Evolutionary conservation across 2,113 vertebrate species (phyloP).

Genomic region (Lepisosteus oculatus): DNA sequence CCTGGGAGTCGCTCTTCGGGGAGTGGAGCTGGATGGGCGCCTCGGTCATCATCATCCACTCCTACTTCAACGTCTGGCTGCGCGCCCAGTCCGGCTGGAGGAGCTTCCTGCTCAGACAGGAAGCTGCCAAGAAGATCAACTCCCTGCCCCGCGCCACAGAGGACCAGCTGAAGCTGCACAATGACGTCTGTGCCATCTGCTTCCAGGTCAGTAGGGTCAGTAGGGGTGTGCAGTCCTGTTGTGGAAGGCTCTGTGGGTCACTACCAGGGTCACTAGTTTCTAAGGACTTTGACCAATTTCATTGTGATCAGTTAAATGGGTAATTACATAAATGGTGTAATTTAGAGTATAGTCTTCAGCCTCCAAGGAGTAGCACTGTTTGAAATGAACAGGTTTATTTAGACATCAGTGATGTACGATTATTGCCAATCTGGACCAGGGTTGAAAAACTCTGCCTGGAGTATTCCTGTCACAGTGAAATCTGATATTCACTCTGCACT

Average conservation of each 20-base stretch:
- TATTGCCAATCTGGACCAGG: too few species aligned
- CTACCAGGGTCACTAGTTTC: too few species aligned
- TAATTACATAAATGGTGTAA: too few species aligned
- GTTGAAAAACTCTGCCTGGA: too few species aligned
- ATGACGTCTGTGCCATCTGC: slow-evolving; percentile 82
- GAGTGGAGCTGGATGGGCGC: slow-evolving; percentile 89
- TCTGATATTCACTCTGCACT: too few species aligned
- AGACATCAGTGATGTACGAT: too few species aligned
- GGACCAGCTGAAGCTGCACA: slow-evolving; percentile 62
- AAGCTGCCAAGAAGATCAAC: slow-evolving; percentile 77
- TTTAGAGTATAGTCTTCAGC: too few species aligned
- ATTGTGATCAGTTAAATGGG: too few species aligned
- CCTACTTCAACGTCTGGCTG: slow-evolving; percentile 85
- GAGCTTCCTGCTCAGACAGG: slow-evolving; percentile 76
- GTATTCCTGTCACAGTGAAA: too few species aligned
- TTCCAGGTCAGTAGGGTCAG: slow-evolving; percentile 71
- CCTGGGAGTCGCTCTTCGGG: slow-evolving; percentile 78
- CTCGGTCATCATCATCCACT: slow-evolving; percentile 79
- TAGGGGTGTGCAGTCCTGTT: not conserved
- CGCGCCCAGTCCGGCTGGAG: slow-evolving; percentile 78
- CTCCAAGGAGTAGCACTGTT: too few species aligned
- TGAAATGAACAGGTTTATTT: too few species aligned
- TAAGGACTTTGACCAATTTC: too few species aligned
- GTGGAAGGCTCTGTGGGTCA: not conserved
- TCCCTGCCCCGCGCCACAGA: slow-evolving; percentile 65